A percentile compares a stretch with the other conserved stretches of the same genome.
Conservation (phyloP, 2,888 invertebrate species). For the Myopa testacea region DNA sequence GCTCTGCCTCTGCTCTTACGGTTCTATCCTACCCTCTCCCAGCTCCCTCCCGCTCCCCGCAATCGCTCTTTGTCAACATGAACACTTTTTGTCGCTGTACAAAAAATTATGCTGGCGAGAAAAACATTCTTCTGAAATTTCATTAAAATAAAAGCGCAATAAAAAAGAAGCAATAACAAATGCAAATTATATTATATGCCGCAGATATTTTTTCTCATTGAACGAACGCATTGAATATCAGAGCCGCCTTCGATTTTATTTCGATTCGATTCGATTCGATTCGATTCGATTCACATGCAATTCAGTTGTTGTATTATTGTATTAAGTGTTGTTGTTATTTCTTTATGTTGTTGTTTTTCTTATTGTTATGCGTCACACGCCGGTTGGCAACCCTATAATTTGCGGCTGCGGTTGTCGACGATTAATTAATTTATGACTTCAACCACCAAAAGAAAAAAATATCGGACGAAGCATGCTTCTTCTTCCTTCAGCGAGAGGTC, state of each 20-base stretch:
- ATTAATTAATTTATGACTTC: conserved; percentile 5
- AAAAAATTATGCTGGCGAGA: not conserved
- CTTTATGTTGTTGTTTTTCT: not conserved
- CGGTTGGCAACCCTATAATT: conserved; percentile 18
- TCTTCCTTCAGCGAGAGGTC: too few species aligned
- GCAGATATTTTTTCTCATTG: not conserved
- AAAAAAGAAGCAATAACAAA: conserved; percentile 1
- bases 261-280: not conserved
- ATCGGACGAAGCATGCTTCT: not conserved
- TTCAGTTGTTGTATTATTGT: not conserved
- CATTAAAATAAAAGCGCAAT: conserved; percentile 3
- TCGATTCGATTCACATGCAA: not conserved
- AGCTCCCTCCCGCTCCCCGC: too few species aligned
- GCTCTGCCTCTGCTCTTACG: not conserved
- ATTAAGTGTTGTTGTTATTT: not conserved
- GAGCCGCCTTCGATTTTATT: not conserved
- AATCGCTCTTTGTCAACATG: too few species aligned
- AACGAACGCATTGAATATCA: not conserved
- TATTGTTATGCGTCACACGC: not conserved
- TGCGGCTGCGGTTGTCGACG: conserved; percentile 20
- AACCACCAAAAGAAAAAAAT: not conserved
- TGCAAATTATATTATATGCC: not conserved
- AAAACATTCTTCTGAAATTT: not conserved
- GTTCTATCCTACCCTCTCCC: too few species aligned
- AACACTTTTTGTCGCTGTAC: not conserved